Evolutionary conservation across 2,888 invertebrate genomes (phyloP), one percentile per base, ranked within the genome.

Genomic region (Synergus itoensis): DNA sequence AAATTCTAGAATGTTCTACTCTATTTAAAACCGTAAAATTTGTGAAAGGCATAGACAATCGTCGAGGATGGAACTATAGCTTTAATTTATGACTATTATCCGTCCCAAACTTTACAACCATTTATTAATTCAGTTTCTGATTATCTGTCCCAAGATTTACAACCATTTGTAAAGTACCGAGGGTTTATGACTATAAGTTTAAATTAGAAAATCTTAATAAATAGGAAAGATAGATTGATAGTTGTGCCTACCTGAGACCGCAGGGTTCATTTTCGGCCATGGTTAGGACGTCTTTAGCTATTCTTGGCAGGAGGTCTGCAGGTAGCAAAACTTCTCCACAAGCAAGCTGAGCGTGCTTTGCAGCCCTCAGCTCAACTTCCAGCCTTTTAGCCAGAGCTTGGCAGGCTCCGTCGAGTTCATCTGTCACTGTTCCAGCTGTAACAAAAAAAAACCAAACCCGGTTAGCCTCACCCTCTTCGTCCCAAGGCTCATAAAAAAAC

Each of bases 201-300:
- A 28, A 28, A 28, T 28, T 28, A 28, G n/a, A 1, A 9, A 53
- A n/a, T n/a, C n/a, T 8, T n/a, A 53, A 53, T 53, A n/a, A n/a
- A n/a, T 53, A n/a, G 53, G 53, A 53, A 8, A n/a, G 16, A 12
- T 1, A 60, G 21, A 12, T 60, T 60, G 14, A 62, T 16, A 65
- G n/a, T 21, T 67, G 16, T 81, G 80, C 85, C 87, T 83, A 92
- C 86, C 97, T 93, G 75, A 98, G 94, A 76, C 98, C 98, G 93
- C 97, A 98, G 21, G 98, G 98, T 92, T 98, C 98, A 77, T 96
- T 95, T 91, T 97, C 97, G 1, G 98, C 97, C 93, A 97, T 95
- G 78, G 95, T 94, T 77, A 98, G 94, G 82, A 97, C 96, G 91
- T 97, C 96, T 84, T 95, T 93, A 69, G 98, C 95, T 82, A 98